Evolutionary conservation across 2,888 invertebrate species (phyloP), one percentile per base, ranked within the genome.

Genomic region (Paralinhomoeus sp.): DNA sequence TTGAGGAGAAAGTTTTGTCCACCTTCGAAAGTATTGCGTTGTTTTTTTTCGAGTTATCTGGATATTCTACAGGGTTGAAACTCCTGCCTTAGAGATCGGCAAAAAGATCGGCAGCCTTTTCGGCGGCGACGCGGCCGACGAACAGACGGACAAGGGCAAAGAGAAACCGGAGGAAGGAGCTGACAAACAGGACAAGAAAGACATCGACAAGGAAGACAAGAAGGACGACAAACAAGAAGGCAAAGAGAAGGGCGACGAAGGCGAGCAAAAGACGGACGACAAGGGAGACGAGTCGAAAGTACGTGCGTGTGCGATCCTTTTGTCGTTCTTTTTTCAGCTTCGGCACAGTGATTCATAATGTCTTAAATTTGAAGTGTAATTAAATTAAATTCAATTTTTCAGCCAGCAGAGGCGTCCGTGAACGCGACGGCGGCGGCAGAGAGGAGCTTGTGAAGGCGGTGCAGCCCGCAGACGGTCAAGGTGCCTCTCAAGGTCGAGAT

Each of bases 401-500:
- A n/a, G n/a, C n/a, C n/a, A n/a, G n/a, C n/a, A n/a, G n/a, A n/a
- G n/a, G n/a, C n/a, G n/a, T n/a, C n/a, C n/a, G n/a, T n/a, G n/a
- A n/a, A n/a, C n/a, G n/a, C n/a, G n/a, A n/a, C n/a, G n/a, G n/a
- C n/a, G n/a, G n/a, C n/a, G n/a, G n/a, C n/a, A n/a, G n/a, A n/a
- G n/a, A n/a, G n/a, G n/a, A n/a, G n/a, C n/a, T n/a, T n/a, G n/a
- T n/a, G n/a, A n/a, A n/a, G n/a, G n/a, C n/a, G n/a, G n/a, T n/a
- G n/a, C n/a, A n/a, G n/a, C n/a, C n/a, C 58, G 5, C 48, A 56
- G 18, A 52, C 55, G 3, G 52, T 62, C 20, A 60, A 56, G 43
- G 63, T 63, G 45, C 54, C 60, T 7, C 75, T 91, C 24, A 70
- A 71, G 49, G 67, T 76, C 18, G 67, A 70, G 0, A 73, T 77